Conservation (phyloP, 2,888 invertebrate species). For the Eupelmus urozonus region DNA sequence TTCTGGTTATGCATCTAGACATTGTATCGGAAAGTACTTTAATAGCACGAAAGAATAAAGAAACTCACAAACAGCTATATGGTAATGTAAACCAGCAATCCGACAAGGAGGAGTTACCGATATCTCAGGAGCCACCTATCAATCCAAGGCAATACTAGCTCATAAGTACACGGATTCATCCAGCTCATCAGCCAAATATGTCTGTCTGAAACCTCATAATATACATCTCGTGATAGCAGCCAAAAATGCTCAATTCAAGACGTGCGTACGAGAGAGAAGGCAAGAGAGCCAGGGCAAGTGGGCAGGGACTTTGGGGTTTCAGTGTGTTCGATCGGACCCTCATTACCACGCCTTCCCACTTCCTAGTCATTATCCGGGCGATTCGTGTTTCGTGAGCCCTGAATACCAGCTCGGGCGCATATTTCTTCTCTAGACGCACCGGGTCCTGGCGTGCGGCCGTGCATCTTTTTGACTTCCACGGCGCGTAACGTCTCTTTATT, state of each 20-base stretch:
- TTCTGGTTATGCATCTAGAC: too few species aligned
- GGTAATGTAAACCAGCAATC: slow-evolving; percentile 1
- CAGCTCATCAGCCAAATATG: too few species aligned
- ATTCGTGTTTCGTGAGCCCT: slow-evolving; percentile 38
- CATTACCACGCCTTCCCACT: slow-evolving; percentile 73
- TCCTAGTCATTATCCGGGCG: slow-evolving; percentile 73
- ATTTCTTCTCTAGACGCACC: too few species aligned
- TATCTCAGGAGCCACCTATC: slow-evolving; percentile 10
- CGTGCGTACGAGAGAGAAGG: too few species aligned
- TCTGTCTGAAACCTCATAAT: too few species aligned
- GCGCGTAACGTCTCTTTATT: slow-evolving; percentile 41
- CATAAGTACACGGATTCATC: too few species aligned
- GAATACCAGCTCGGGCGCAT: slow-evolving; percentile 57
- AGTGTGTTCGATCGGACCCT: slow-evolving; percentile 64
- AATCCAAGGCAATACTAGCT: not conserved
- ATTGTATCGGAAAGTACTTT: not conserved
- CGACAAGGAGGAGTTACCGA: slow-evolving; percentile 4
- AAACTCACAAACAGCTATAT: not conserved
- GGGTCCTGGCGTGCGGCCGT: not conserved
- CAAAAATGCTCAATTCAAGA: too few species aligned
- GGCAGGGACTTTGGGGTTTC: slow-evolving; percentile 16
- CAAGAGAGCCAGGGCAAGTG: slow-evolving; percentile 51
- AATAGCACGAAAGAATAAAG: not conserved
- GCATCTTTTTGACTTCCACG: not conserved
- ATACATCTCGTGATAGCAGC: too few species aligned